phyloP scores from a whole-genome alignment of 2,797 vertebrate species.

The Pangasius mekongensis region DNA sequence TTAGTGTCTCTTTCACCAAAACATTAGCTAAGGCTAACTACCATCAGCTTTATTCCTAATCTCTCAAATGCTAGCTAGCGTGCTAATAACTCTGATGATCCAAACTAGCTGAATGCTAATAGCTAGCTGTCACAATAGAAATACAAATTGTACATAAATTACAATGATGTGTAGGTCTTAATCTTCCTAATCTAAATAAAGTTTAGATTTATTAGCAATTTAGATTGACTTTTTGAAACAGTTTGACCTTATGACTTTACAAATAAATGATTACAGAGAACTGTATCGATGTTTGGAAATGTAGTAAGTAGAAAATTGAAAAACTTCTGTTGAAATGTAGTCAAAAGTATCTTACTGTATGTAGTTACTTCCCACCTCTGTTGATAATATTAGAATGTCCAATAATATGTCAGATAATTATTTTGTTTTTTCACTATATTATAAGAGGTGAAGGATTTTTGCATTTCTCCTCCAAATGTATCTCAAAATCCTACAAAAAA shows the following conservation, averaged over 20 bases:
- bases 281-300: neutral
- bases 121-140: neutral
- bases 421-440: neutral
- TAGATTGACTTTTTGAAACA: neutral
- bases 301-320: neutral
- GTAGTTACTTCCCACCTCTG: neutral
- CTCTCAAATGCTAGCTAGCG: neutral
- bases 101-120: neutral
- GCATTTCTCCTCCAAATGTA: constrained; percentile 17
- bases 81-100: neutral
- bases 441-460: constrained; percentile 22
- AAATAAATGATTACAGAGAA: neutral
- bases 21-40: neutral
- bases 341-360: neutral
- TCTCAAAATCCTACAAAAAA: constrained; percentile 24
- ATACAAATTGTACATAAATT: neutral
- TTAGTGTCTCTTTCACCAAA: neutral
- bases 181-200: neutral
- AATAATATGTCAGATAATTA: neutral
- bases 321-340: neutral
- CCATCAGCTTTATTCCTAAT: neutral
- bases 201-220: neutral
- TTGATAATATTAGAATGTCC: neutral
- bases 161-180: neutral
- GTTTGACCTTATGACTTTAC: neutral